Evolutionary conservation across 1,140 invertebrate species (phyloP).

Genomic region (Trichogramma pretiosum): DNA sequence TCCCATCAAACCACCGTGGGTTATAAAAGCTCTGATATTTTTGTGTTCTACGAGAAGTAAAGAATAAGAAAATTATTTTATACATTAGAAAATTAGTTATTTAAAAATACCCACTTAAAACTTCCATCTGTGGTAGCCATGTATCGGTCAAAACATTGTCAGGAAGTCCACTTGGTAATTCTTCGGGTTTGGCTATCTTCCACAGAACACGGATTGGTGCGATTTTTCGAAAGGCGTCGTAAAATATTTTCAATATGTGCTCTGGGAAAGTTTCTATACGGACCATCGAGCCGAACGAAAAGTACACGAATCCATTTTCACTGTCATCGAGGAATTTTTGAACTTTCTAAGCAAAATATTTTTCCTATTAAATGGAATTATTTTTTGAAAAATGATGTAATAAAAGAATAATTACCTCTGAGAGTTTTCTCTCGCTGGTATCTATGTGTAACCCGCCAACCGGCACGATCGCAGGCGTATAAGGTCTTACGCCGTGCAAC

Average conservation of each 20-base stretch:
- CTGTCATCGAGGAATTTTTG: constrained; percentile 58
- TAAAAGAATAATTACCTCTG: constrained; percentile 20
- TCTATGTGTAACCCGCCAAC: constrained; percentile 54
- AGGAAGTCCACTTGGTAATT: constrained; percentile 39
- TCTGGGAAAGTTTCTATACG: constrained; percentile 50
- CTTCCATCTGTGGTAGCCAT: constrained; percentile 57
- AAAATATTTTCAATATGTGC: constrained; percentile 22
- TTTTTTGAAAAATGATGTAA: background rate
- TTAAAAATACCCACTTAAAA: constrained; percentile 24
- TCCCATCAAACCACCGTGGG: constrained; percentile 62
- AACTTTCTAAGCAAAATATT: constrained; percentile 44
- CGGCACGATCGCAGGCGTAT: constrained; percentile 44
- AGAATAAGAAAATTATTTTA: background rate
- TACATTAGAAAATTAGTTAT: background rate
- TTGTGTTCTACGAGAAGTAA: constrained; percentile 49
- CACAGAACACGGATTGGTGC: constrained; percentile 28
- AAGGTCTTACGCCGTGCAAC: constrained; percentile 38
- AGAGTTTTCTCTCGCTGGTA: constrained; percentile 9
- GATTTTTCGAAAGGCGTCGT: constrained; percentile 26
- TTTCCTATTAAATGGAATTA: background rate
- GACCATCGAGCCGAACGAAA: constrained; percentile 63
- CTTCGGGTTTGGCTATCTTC: constrained; percentile 27
- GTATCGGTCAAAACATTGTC: constrained; percentile 52
- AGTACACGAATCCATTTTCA: constrained; percentile 58
- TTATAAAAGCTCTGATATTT: constrained; percentile 57